Evolutionary conservation across 2,888 invertebrate species (phyloP), one percentile per base, ranked within the genome.

Genomic region (Hydroisotoma schaefferi): DNA sequence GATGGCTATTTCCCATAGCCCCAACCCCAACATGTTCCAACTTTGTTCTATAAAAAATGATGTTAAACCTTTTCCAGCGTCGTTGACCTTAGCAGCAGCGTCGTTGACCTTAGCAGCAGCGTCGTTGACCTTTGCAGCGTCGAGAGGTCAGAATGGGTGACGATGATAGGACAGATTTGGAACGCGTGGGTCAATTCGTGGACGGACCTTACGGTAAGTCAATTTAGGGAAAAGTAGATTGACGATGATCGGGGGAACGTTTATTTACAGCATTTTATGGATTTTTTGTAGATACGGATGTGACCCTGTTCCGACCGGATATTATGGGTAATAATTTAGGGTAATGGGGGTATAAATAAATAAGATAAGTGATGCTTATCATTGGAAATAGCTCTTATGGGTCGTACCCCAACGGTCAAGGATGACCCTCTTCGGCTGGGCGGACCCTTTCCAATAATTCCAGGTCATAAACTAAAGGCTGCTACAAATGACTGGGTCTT

Each of bases 401-500:
- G 71, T 8, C 53, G 69, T n/a, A 63, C 63, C 59, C 57, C 48
- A 4, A 48, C 61, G 4, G 53, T 20, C n/a, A 59, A 63, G 20
- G 67, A 68, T 22, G 69, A 71, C 53, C 62, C 63, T 2, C 40
- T 61, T 10, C 57, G 69, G 10, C 53, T 71, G 1, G 70, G 38
- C 37, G 70, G 70, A 10, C 63, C 63, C 2, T 71, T 60, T 38
- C 66, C 67, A 10, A 23, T 63, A 10, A 37, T 61, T 8, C 63
- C 66, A 3, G 69, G 71, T 6, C 63, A 60, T 37, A 71, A 68
- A 54, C 20, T 67, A n/a, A 69, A 68, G 44, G 71, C 71, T 15
- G 71, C 67, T 12, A 69, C 69, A 2, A 71, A 71, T 57, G 71
- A 71, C 47, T 71, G 71, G 69, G 56, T 62, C 15, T 69, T 69